phyloP scores from a whole-genome alignment of 2,113 vertebrate genomes.

The Eudorcas thomsonii region DNA sequence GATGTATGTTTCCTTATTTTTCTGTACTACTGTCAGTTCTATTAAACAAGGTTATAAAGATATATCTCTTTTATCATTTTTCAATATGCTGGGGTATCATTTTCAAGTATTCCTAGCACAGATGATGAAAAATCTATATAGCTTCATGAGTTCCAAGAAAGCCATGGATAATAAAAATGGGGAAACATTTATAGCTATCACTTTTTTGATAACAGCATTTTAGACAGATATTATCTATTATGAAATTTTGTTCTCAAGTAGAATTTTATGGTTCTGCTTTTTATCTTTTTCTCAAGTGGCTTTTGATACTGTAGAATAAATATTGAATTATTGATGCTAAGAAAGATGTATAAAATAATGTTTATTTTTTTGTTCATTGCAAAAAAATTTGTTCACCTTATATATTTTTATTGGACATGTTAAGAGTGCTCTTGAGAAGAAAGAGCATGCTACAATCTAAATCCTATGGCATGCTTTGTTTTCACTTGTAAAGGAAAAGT shows the following conservation, averaged over 20 bases:
- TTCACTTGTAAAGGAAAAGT: neutral
- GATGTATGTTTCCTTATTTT: neutral
- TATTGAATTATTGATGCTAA: neutral
- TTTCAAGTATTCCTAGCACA: slow-evolving; percentile 18
- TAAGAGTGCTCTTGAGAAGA: neutral
- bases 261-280: neutral
- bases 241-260: neutral
- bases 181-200: neutral
- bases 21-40: neutral
- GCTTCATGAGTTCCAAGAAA: slow-evolving; percentile 41
- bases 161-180: slow-evolving; percentile 31
- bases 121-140: slow-evolving; percentile 40
- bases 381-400: neutral
- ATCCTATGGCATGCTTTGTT: neutral
- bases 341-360: neutral
- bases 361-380: neutral
- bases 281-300: neutral
- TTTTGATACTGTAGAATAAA: slow-evolving; percentile 53
- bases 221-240: neutral
- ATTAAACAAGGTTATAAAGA: neutral
- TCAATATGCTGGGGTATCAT: neutral
- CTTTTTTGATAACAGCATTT: slow-evolving; percentile 43
- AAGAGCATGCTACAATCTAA: neutral
- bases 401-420: neutral
- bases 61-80: neutral